phyloP scores from a whole-genome alignment of 2,888 invertebrate genomes.

The Heteromurus nitidus region DNA sequence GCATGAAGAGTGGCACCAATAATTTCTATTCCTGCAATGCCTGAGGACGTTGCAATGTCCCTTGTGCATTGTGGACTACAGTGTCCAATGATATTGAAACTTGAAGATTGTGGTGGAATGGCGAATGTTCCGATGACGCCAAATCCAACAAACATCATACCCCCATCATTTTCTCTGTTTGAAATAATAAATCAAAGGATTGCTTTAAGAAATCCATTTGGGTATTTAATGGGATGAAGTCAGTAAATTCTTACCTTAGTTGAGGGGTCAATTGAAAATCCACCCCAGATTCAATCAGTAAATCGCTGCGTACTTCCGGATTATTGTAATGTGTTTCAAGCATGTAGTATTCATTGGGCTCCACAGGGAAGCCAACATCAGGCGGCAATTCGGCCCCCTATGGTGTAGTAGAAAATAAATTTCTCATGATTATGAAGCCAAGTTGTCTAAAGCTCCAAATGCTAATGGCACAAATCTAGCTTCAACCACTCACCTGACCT shows the following conservation, averaged over 20 bases:
- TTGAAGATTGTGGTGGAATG: not conserved
- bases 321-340: constrained; percentile 46
- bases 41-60: too few species aligned
- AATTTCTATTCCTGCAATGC: not conserved
- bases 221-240: too few species aligned
- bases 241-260: constrained; percentile 6
- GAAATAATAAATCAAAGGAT: not conserved
- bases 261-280: constrained; percentile 31
- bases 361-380: constrained; percentile 31
- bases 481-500: not conserved
- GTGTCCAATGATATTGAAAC: constrained; percentile 2
- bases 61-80: not conserved
- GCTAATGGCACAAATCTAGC: too few species aligned
- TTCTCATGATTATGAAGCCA: too few species aligned
- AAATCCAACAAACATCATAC: not conserved
- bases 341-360: constrained; percentile 28
- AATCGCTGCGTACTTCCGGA: constrained; percentile 11
- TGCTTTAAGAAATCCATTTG: too few species aligned
- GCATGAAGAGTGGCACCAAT: not conserved
- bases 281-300: constrained; percentile 6
- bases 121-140: not conserved
- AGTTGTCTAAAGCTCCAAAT: too few species aligned
- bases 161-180: constrained; percentile 2
- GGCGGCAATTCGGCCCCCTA: constrained; percentile 27
- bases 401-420: constrained; percentile 79